Evolutionary conservation across 2,113 vertebrate genomes (phyloP).

Genomic region (Gymnogyps californianus): DNA sequence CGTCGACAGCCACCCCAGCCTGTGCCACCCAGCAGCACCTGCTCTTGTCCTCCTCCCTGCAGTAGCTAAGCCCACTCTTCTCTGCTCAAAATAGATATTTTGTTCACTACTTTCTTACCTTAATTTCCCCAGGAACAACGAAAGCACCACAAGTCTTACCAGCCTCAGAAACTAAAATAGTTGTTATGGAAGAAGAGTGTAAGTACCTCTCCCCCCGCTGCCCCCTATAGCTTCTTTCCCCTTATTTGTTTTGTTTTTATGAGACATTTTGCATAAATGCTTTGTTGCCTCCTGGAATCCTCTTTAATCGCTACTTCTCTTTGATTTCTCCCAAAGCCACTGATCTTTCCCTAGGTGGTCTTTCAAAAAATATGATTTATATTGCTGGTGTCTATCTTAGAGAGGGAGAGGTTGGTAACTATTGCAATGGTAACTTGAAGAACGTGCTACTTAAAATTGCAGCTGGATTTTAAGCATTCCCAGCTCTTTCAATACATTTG

Average conservation of each 20-base stretch:
- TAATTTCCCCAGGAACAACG: conserved; percentile 71
- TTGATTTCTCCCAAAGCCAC: background rate
- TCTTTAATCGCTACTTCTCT: background rate
- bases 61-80: conserved; percentile 24
- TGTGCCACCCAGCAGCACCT: background rate
- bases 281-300: conserved; percentile 22
- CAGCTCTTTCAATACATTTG: background rate
- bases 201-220: conserved; percentile 21
- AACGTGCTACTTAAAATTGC: background rate
- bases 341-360: background rate
- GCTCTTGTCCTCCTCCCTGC: background rate
- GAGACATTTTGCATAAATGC: background rate
- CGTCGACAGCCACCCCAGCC: background rate
- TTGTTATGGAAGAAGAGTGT: conserved; percentile 72
- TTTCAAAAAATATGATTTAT: background rate
- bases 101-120: conserved; percentile 67
- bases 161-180: conserved; percentile 72
- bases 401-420: background rate
- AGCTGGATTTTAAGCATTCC: background rate
- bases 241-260: conserved; percentile 10
- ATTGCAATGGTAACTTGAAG: background rate
- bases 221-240: background rate
- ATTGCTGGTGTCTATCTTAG: background rate
- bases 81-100: conserved; percentile 21
- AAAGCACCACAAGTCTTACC: conserved; percentile 68